Evolutionary conservation across 2,888 invertebrate genomes (phyloP).

Genomic region (Omphaloscelis lunosa): DNA sequence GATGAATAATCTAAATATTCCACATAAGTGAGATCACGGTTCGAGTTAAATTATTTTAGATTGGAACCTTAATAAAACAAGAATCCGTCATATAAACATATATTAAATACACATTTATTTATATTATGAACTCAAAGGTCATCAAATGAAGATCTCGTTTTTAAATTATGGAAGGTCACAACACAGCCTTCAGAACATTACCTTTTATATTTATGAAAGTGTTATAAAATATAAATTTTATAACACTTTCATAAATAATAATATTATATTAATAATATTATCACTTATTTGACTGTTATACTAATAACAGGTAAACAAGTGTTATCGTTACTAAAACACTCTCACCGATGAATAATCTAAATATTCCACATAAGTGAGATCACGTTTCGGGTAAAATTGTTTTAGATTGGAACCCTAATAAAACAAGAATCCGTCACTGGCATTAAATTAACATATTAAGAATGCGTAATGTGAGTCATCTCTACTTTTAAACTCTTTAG

Average conservation of each 20-base stretch:
- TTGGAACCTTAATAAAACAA: too few species aligned
- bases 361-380: slow-evolving; percentile 30
- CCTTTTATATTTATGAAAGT: slow-evolving; percentile 27
- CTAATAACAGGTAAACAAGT: background rate
- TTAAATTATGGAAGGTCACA: slow-evolving; percentile 56
- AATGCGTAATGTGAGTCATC: slow-evolving; percentile 78
- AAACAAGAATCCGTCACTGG: slow-evolving; percentile 63
- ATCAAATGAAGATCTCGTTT: slow-evolving; percentile 48
- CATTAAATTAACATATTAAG: slow-evolving; percentile 67
- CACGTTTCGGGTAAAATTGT: slow-evolving; percentile 38
- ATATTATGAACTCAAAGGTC: too few species aligned
- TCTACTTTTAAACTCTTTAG: slow-evolving; percentile 74
- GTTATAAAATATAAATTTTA: slow-evolving; percentile 1
- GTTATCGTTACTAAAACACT: background rate
- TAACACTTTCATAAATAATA: too few species aligned
- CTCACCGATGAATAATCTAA: slow-evolving; percentile 15
- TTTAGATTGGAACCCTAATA: slow-evolving; percentile 59
- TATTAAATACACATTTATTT: slow-evolving; percentile 41
- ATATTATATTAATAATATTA: too few species aligned
- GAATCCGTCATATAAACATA: slow-evolving; percentile 53
- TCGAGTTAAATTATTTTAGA: too few species aligned
- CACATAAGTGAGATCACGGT: too few species aligned
- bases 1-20: too few species aligned
- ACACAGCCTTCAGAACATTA: slow-evolving; percentile 22
- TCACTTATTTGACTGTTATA: too few species aligned